Conservation (phyloP, 2,113 vertebrate species). For the Crypturellus undulatus region DNA sequence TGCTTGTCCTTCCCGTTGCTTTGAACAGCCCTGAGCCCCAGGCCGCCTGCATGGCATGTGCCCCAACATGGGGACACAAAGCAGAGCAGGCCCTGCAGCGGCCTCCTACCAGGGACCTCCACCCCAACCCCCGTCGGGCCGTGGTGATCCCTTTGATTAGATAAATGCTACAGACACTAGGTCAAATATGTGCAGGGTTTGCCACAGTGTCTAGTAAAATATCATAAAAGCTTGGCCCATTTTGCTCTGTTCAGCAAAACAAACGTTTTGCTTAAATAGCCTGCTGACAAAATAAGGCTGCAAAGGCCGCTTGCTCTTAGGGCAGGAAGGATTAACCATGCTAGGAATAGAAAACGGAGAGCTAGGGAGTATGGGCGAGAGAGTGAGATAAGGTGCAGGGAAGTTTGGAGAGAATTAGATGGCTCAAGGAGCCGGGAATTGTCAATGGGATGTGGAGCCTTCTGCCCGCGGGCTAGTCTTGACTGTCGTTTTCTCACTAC, state of each 20-base stretch:
- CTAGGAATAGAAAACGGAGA: slow-evolving; percentile 42
- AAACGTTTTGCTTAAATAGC: slow-evolving; percentile 41
- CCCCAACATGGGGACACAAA: neutral
- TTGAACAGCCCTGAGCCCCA: neutral
- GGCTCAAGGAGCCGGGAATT: neutral
- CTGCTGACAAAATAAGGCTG: slow-evolving; percentile 55
- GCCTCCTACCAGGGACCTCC: neutral
- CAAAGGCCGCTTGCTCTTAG: slow-evolving; percentile 1
- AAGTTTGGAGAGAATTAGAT: slow-evolving; percentile 60
- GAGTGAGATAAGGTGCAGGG: neutral
- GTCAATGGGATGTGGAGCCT: slow-evolving; percentile 2
- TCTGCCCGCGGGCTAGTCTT: neutral
- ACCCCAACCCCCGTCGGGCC: neutral
- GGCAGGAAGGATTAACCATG: slow-evolving; percentile 54
- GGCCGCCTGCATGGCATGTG: neutral
- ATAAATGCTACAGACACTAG: slow-evolving; percentile 76
- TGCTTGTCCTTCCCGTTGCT: neutral
- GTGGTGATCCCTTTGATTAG: slow-evolving; percentile 69
- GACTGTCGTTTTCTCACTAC: neutral
- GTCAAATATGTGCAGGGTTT: slow-evolving; percentile 77
- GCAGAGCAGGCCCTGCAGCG: neutral
- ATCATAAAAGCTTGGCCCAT: slow-evolving; percentile 45
- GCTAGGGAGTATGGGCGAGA: neutral
- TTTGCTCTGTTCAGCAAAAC: slow-evolving; percentile 70
- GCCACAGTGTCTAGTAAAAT: slow-evolving; percentile 72